Percentiles rank a stretch among this genome's conserved stretches.
phyloP scores from a whole-genome alignment of 2,113 vertebrate genomes.

The Dicaeum eximium region DNA sequence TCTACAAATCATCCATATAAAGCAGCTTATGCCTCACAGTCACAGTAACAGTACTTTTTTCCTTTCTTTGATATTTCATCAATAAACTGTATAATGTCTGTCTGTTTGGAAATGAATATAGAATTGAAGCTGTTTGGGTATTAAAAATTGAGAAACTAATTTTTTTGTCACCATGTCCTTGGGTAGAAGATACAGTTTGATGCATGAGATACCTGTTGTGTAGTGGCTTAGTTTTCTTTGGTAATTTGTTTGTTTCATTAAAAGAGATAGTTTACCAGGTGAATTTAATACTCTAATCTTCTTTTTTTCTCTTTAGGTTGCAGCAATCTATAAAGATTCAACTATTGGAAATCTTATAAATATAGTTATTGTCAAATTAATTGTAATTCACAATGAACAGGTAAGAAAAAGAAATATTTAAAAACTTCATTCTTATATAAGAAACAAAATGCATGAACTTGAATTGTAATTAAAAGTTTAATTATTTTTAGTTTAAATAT shows the following conservation, averaged over 20 bases:
- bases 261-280: neutral
- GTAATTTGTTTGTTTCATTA: neutral
- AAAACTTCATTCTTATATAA: neutral
- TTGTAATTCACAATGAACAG: slow-evolving; percentile 92
- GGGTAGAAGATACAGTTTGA: neutral
- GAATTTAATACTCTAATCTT: neutral
- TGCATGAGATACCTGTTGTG: neutral
- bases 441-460: neutral
- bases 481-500: neutral
- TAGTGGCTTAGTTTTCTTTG: neutral
- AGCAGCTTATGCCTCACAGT: neutral
- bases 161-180: neutral
- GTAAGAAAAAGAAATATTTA: slow-evolving; percentile 69
- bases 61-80: neutral
- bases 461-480: neutral
- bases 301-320: slow-evolving; percentile 80
- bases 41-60: neutral
- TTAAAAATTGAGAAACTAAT: neutral
- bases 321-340: slow-evolving; percentile 92
- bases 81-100: neutral
- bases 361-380: slow-evolving; percentile 91
- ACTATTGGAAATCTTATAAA: slow-evolving; percentile 97
- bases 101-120: neutral
- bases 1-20: neutral
- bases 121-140: neutral